Base-by-base conservation (phyloP, 1,140 invertebrate species). In the Bombus affinis region DNA sequence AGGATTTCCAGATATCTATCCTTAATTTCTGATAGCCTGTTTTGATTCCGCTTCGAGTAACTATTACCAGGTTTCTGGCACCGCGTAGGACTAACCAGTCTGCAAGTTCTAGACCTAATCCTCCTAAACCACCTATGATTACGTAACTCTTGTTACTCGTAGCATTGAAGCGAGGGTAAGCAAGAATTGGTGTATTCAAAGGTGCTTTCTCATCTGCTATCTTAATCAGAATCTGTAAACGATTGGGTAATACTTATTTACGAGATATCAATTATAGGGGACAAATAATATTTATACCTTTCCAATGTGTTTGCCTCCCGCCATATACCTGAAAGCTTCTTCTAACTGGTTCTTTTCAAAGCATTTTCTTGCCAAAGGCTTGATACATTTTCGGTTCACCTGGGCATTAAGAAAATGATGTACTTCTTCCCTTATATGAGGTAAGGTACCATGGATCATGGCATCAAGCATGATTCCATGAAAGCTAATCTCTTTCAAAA, bases 401-500 rank as follows among this genome's bases (percentile, higher is more conserved):
- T 96, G 2, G 96, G 89, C 3, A 91, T 74, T 5, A 97, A 81
- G 2, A 96, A 90, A 12, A 91, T 62, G 6, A 85, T 76, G 2
- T 94, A 78, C 10, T 75, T 13, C 28, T 68, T 95, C 95, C 8
- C 91, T 85, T 87, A 80, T 85, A 93, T 65, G 77, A 92, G 62
- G 73, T 93, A 91, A 42, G 88, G 93, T 0, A 2, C 3, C 65
- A 0, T 18, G 18, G 91, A 97, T 97, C 9, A 98, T 80, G 53
- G 96, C 95, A 91, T 98, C 97, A 65, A 98, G 92, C 82, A 97
- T 94, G 78, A 98, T 96, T 66, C 97, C 97, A 90, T 97, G 97
- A 93, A 98, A 97, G 92, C 97, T 98, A 9, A 97, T 96, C 92
- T 98, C 98, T 79, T 97, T 97, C 62, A 97, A 95, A 95, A 99